Evolutionary conservation across 2,113 vertebrate genomes (phyloP), one percentile per base, ranked within the genome.

Genomic region (Scalopus aquaticus): DNA sequence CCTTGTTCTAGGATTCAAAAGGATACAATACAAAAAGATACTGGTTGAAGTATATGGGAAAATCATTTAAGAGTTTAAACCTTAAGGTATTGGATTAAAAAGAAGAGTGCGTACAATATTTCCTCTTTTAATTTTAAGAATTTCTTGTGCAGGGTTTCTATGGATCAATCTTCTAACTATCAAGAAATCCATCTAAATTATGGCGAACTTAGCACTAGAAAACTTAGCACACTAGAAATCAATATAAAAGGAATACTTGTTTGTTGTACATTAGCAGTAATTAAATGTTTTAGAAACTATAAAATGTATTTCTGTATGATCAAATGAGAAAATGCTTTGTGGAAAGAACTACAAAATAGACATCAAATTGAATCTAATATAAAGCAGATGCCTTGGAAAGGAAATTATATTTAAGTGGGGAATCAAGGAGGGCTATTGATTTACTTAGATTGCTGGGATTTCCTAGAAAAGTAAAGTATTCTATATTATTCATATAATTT

Each of bases 381-480:
- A 12, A 70, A 76, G 44, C 35, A 24, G 39, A 32, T 39, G 2
- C 62, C 42, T 84, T 79, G 30, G 26, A 78, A 89, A 69, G 19
- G 20, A 91, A 77, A n/a, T 46, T 82, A 76, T 37, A 64, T 86
- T 81, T 85, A 86, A 54, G 39, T 35, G 10, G 9, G 6, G 2
- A 20, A 70, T 54, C 30, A 84, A 64, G 30, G 32, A 77, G 19
- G n/a, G 49, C 6, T 79, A 85, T 42, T 84, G 2, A 1, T 94
- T 94, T 91, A 58, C 5, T 88, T 94, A 44, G 5, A 58, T 24
- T 83, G 44, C 22, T 74, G 30, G 16, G 9, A 80, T 85, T 88
- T 92, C 46, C 89, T 92, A 58, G 42, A 28, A 78, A 94, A 94
- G 83, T 19, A 77, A 91, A 65, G 12, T 35, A 76, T 54, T 62